These are phyloP conservation scores for Steatocranus sp. DNA, from an alignment of 2,797 vertebrate genomes.

Conservation along the genomic window DNA sequence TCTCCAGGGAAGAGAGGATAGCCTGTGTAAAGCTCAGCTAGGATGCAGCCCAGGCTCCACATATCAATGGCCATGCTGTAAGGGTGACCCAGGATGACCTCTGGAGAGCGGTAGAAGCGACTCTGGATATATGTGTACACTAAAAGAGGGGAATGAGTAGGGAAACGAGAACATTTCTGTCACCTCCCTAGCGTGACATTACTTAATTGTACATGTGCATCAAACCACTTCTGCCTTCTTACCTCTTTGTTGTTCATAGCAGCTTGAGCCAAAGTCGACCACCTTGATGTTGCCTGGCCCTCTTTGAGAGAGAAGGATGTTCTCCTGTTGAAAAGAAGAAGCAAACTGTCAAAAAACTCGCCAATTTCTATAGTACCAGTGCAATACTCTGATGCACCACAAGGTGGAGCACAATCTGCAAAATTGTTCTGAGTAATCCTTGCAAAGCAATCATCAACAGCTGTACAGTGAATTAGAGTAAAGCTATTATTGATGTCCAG, in stretches of 20 bases:
- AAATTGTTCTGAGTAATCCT: not conserved
- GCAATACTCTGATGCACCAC: constrained; percentile 2
- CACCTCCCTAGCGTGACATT: not conserved
- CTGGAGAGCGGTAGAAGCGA: constrained; percentile 91
- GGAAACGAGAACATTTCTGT: not conserved
- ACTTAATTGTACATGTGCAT: not conserved
- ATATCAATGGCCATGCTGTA: constrained; percentile 94
- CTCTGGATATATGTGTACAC: constrained; percentile 95
- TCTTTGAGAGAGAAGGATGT: constrained; percentile 87
- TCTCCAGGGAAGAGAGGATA: constrained; percentile 90
- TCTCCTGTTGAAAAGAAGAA: constrained; percentile 77
- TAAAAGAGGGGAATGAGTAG: constrained; percentile 16
- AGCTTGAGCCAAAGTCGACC: constrained; percentile 95
- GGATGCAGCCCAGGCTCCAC: constrained; percentile 96
- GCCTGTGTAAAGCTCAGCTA: constrained; percentile 88
- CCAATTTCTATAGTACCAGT: not conserved
- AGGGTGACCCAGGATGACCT: constrained; percentile 90
- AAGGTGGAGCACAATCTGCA: constrained; percentile 23
- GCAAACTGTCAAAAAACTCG: not conserved
- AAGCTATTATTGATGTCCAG: not conserved
- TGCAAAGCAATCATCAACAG: not conserved
- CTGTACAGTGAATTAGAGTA: not conserved
- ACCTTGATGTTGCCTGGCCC: constrained; percentile 93
- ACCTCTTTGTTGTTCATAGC: constrained; percentile 93
- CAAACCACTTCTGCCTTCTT: not conserved